These are phyloP conservation scores for Cirrhinus mrigala DNA, from an alignment of 2,797 vertebrate genomes.

Conservation along the genomic window DNA sequence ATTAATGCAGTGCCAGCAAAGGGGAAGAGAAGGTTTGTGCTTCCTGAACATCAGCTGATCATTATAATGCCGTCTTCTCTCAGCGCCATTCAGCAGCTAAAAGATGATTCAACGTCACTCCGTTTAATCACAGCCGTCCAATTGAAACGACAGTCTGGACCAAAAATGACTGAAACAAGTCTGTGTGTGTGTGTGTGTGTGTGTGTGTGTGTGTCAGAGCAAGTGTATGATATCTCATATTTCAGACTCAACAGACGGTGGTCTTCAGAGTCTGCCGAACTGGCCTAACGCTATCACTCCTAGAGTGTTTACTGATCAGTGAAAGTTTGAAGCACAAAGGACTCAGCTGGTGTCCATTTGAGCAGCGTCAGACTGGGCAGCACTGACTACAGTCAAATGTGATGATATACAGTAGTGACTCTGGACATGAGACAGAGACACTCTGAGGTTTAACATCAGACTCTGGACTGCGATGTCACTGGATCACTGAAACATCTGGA, in stretches of 20 bases:
- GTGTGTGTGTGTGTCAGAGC: no score
- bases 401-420: neutral
- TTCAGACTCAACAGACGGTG: neutral
- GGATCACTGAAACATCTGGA: neutral
- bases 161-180: neutral
- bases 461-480: neutral
- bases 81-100: constrained; percentile 13
- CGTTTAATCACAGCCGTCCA: neutral
- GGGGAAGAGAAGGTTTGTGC: constrained; percentile 15
- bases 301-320: neutral
- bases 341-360: neutral
- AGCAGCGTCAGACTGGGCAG: neutral
- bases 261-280: neutral
- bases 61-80: constrained; percentile 23
- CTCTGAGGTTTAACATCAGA: neutral
- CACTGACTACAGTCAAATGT: neutral
- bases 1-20: constrained; percentile 27
- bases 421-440: neutral
- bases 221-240: neutral
- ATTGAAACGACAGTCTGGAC: neutral
- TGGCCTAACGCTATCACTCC: neutral
- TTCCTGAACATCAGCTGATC: constrained; percentile 24
- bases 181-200: neutral
- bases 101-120: neutral
- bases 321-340: no score